Conservation (phyloP, 2,888 invertebrate genomes). For the Polydrusus tereticollis region DNA sequence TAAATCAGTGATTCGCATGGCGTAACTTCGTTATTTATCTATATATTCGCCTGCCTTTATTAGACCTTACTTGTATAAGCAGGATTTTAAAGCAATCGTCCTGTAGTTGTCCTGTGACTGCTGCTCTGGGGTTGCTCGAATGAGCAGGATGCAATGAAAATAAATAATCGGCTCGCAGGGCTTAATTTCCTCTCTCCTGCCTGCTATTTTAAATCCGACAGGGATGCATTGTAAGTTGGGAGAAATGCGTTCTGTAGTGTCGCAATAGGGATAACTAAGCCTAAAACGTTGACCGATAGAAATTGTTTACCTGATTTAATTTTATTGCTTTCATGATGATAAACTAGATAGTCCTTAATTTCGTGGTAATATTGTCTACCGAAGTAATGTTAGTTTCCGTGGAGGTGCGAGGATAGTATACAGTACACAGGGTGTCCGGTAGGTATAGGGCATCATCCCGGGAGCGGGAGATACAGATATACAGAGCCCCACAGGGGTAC, state of each 20-base stretch:
- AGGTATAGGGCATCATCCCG: too few species aligned
- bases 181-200: slow-evolving; percentile 38
- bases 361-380: too few species aligned
- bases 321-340: neutral
- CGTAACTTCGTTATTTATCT: slow-evolving; percentile 20
- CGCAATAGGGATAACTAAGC: neutral
- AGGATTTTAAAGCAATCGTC: slow-evolving; percentile 21
- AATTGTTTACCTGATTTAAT: neutral
- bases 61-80: neutral
- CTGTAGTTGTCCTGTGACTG: slow-evolving; percentile 11
- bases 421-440: too few species aligned
- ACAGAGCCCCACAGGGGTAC: too few species aligned
- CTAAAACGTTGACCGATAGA: neutral
- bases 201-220: slow-evolving; percentile 22
- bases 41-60: slow-evolving; percentile 13
- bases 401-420: too few species aligned
- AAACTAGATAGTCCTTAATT: neutral
- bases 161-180: slow-evolving; percentile 40
- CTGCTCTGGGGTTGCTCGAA: slow-evolving; percentile 10
- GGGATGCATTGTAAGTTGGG: slow-evolving; percentile 16
- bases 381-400: too few species aligned
- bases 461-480: too few species aligned
- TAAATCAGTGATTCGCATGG: neutral
- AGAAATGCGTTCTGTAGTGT: neutral
- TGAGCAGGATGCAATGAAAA: slow-evolving; percentile 37